Base-by-base conservation (phyloP, 2,797 vertebrate genomes). In the Pseudomugil gertrudae region DNA sequence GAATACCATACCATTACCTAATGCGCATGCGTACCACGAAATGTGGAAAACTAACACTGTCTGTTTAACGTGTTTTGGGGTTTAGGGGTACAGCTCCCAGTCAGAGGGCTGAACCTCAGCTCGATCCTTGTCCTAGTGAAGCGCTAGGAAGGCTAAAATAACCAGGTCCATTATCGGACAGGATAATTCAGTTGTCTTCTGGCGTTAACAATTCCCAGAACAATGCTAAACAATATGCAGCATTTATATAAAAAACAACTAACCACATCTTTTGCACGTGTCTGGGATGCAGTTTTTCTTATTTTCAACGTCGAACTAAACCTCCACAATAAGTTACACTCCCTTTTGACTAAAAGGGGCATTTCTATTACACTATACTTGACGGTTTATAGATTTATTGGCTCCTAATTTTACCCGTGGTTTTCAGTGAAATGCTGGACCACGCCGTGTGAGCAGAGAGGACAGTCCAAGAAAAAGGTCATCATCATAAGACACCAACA, bases 101-200 rank as follows among this genome's bases (percentile, higher is more conserved):
- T 40, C 24, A 66, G 54, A 57, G 57, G 73, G 80, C 61, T 84
- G 78, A 66, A 79, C 75, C 81, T 77, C 62, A 57, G 69, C 66
- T 73, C 40, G 60, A 84, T 57, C 53, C 57, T 45, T 26, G 32
- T 13, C 65, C 29, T 26, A 26, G 55, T 14, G 53, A 55, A 63
- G 63, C 48, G 53, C 56, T 54, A 65, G 61, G 77, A 68, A 57
- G 80, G 87, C 77, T 78, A 75, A 55, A 19, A 33, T 1, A 0
- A 5, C 57, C 61, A 38, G 3, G 15, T 69, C 80, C 82, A 80
- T 83, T 86, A 54, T 85, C 81, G 76, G 76, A 84, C 83, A 72
- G 15, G 1, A 10, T 43, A 19, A n/a, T 43, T 43, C 19, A 6
- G 40, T 43, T 6, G 32, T 10, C 36, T 67, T 63, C 47, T 60